A percentile compares a stretch with the other conserved stretches of the same genome.
phyloP scores from a whole-genome alignment of 2,888 invertebrate genomes.

The Lycia hirtaria region DNA sequence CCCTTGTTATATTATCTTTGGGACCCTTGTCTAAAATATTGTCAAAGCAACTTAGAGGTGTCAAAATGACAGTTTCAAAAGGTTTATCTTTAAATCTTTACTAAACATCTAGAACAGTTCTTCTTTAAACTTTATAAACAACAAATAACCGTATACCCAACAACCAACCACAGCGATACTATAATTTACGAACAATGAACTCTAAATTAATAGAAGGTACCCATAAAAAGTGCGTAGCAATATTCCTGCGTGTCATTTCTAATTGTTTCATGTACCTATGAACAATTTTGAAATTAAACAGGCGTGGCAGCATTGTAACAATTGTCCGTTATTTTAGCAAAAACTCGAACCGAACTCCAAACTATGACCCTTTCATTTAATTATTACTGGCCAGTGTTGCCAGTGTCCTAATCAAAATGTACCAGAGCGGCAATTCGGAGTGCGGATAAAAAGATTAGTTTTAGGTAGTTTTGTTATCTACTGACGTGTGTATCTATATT shows the following conservation, averaged over 20 bases:
- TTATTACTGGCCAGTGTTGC: slow-evolving; percentile 3
- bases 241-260: slow-evolving; percentile 16
- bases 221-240: slow-evolving; percentile 13
- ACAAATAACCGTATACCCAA: no score
- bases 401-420: slow-evolving; percentile 2
- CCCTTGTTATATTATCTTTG: no score
- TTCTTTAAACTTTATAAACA: no score
- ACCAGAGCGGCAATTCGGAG: background rate
- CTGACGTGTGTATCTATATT: background rate
- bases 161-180: background rate
- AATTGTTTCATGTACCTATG: slow-evolving; percentile 13
- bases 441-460: background rate
- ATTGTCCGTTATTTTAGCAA: slow-evolving; percentile 13
- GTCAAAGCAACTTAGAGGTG: no score
- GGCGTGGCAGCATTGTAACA: slow-evolving; percentile 6
- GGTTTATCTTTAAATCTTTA: no score
- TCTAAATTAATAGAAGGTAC: background rate
- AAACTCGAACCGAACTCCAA: slow-evolving; percentile 18
- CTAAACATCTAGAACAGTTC: no score
- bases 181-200: slow-evolving; percentile 8
- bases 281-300: slow-evolving; percentile 13
- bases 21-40: no score
- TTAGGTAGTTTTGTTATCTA: background rate
- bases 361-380: slow-evolving; percentile 17
- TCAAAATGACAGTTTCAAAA: no score